Conservation (phyloP, 2,888 invertebrate genomes). For the Neocrepidodera transversa region DNA sequence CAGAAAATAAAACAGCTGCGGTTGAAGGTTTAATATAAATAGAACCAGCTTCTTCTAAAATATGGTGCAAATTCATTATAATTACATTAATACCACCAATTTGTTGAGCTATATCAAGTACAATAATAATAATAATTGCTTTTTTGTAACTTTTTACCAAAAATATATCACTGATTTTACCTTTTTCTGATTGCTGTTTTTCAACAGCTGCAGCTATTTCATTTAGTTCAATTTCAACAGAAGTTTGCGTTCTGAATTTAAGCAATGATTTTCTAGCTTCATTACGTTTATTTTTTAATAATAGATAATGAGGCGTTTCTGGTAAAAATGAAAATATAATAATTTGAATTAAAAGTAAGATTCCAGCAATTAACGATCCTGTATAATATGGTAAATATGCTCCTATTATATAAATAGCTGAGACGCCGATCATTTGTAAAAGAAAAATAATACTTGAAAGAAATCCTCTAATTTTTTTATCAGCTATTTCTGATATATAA, state of each 20-base stretch:
- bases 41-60: slow-evolving; percentile 54
- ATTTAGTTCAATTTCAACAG: slow-evolving; percentile 54
- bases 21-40: slow-evolving; percentile 49
- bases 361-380: slow-evolving; percentile 46
- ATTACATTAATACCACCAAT: slow-evolving; percentile 58
- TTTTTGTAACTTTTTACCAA: slow-evolving; percentile 55
- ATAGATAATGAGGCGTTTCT: slow-evolving; percentile 57
- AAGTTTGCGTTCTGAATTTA: slow-evolving; percentile 45
- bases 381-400: slow-evolving; percentile 48
- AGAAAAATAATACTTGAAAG: slow-evolving; percentile 56
- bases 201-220: slow-evolving; percentile 55
- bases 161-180: slow-evolving; percentile 54
- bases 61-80: slow-evolving; percentile 57
- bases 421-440: slow-evolving; percentile 57
- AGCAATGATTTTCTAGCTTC: slow-evolving; percentile 51
- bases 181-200: slow-evolving; percentile 54
- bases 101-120: slow-evolving; percentile 57
- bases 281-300: slow-evolving; percentile 53
- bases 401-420: slow-evolving; percentile 54
- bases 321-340: slow-evolving; percentile 49
- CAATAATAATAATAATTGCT: slow-evolving; percentile 56
- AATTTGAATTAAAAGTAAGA: slow-evolving; percentile 52
- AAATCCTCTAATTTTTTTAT: slow-evolving; percentile 57
- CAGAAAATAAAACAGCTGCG: slow-evolving; percentile 55
- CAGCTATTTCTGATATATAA: slow-evolving; percentile 59